These are phyloP conservation scores for Sebastes dallii DNA, from an alignment of 2,797 vertebrate species.

Conservation along the genomic window DNA sequence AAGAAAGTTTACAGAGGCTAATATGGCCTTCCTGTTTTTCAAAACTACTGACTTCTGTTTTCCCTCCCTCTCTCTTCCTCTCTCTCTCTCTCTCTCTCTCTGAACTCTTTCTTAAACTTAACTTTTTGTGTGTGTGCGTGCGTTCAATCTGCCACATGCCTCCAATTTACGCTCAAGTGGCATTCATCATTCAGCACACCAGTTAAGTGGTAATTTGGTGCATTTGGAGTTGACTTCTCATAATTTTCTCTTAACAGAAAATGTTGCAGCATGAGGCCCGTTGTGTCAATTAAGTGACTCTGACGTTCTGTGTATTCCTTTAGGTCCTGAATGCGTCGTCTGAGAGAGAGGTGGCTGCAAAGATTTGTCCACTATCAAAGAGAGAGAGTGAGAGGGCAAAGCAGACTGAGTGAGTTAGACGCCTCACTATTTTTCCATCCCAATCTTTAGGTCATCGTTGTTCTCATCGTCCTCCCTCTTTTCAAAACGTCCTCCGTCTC, in stretches of 20 bases:
- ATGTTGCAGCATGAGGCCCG: too few species aligned
- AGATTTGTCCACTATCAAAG: conserved; percentile 19
- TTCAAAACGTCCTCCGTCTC: conserved; percentile 53
- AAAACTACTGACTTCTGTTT: conserved; percentile 37
- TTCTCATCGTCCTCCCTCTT: conserved; percentile 23
- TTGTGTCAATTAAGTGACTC: background rate
- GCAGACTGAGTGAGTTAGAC: conserved; percentile 12
- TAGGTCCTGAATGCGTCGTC: background rate
- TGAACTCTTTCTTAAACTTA: background rate
- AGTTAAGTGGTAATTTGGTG: too few species aligned
- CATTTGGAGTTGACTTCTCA: too few species aligned
- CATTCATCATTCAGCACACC: too few species aligned
- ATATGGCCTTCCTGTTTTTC: conserved; percentile 34
- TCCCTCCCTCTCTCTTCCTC: background rate
- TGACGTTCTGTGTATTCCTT: background rate
- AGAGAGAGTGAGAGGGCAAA: background rate
- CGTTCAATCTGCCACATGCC: too few species aligned
- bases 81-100: background rate
- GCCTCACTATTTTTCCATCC: conserved; percentile 41
- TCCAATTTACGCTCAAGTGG: too few species aligned
- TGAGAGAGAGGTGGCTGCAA: background rate
- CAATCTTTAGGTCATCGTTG: conserved; percentile 32
- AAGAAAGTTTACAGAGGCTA: conserved; percentile 34
- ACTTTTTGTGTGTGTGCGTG: background rate
- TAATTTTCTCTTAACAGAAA: too few species aligned